phyloP scores from a whole-genome alignment of 2,113 vertebrate genomes.

The Toxostoma redivivum region DNA sequence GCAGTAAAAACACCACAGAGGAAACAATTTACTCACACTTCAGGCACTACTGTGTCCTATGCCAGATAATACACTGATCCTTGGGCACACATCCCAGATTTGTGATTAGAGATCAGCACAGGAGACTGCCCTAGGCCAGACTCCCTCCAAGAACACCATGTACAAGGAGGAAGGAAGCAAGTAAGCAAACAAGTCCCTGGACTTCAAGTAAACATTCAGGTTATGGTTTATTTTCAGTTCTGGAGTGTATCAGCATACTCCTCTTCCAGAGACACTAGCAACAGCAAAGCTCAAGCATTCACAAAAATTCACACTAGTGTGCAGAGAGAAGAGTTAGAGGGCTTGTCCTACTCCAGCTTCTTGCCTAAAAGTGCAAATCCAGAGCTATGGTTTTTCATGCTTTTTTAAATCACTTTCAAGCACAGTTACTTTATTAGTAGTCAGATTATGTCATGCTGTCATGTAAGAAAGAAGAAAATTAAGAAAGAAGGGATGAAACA shows the following conservation, averaged over 20 bases:
- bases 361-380: background rate
- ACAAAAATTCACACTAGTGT: background rate
- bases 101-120: background rate
- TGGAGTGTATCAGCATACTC: background rate
- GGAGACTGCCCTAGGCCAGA: background rate
- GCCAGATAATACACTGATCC: background rate
- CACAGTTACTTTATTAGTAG: background rate
- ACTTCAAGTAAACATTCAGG: background rate
- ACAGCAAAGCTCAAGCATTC: background rate
- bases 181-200: background rate
- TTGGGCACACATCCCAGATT: background rate
- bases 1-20: background rate
- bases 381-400: background rate
- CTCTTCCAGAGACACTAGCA: background rate
- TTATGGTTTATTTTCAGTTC: background rate
- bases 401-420: background rate
- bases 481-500: background rate
- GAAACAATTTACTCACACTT: background rate
- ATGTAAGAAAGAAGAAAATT: background rate
- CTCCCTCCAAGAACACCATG: background rate
- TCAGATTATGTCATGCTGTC: background rate
- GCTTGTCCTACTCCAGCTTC: background rate
- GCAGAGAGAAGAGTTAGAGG: background rate
- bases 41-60: background rate
- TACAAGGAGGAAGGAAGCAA: background rate